These are phyloP conservation scores for Platycercus adscitus DNA, from an alignment of 2,113 vertebrate genomes.

Conservation along the genomic window DNA sequence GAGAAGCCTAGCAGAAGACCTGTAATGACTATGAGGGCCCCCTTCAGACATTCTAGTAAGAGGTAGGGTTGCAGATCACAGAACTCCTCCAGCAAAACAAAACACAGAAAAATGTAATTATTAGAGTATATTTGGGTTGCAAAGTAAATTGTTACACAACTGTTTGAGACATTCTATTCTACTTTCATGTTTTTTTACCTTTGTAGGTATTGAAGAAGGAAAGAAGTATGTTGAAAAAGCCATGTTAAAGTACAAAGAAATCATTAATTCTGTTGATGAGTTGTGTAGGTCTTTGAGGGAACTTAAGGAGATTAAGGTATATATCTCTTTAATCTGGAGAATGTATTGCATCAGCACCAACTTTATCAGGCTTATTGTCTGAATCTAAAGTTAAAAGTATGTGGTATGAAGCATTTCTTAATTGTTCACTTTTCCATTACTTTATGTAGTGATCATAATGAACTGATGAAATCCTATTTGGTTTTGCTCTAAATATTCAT, in stretches of 20 bases:
- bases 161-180: not conserved
- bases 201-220: constrained; percentile 86
- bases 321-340: not conserved
- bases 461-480: not conserved
- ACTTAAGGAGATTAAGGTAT: constrained; percentile 86
- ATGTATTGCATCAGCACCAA: not conserved
- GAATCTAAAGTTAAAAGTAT: not conserved
- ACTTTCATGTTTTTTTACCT: not conserved
- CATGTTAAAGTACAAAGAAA: constrained; percentile 82
- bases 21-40: not conserved
- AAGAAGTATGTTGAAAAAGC: constrained; percentile 85
- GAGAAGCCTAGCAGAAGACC: not conserved
- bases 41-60: not conserved
- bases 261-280: constrained; percentile 83
- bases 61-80: not conserved
- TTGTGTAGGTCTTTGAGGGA: constrained; percentile 83
- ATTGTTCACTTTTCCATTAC: not conserved
- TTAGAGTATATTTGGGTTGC: not conserved
- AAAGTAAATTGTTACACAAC: not conserved
- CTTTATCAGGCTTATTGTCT: not conserved
- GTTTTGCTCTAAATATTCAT: not conserved
- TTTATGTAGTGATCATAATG: not conserved
- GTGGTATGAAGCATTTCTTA: not conserved
- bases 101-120: not conserved
- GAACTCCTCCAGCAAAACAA: not conserved